Conservation (phyloP, 2,113 vertebrate genomes). For the Forbesichthys papilliferus region DNA sequence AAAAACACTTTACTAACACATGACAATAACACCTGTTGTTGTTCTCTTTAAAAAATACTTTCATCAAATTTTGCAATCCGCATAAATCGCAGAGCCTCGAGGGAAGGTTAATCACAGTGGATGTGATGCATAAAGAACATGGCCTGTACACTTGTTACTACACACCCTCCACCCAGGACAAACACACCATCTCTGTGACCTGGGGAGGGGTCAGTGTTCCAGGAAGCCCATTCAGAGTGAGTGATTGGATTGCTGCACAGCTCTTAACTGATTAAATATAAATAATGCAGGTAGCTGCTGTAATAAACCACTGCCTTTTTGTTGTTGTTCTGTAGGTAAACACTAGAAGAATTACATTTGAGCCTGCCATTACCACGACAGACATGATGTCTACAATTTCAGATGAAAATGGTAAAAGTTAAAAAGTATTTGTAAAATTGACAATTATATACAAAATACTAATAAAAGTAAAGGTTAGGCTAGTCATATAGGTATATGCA, state of each 20-base stretch:
- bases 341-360: constrained; percentile 14
- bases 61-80: neutral
- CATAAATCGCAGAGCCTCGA: constrained; percentile 76
- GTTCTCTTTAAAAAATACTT: neutral
- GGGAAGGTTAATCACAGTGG: constrained; percentile 79
- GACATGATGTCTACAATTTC: neutral
- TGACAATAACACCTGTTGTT: neutral
- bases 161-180: constrained; percentile 78
- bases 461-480: too few species aligned
- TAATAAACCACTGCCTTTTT: constrained; percentile 6
- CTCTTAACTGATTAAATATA: neutral
- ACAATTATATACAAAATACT: too few species aligned
- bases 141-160: constrained; percentile 82
- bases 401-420: neutral
- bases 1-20: neutral
- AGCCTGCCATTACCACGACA: neutral
- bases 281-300: neutral
- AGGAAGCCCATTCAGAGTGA: constrained; percentile 75
- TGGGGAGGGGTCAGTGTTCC: constrained; percentile 84
- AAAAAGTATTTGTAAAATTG: too few species aligned
- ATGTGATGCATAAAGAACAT: constrained; percentile 75
- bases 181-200: constrained; percentile 82
- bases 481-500: too few species aligned
- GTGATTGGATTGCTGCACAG: neutral
- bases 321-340: constrained; percentile 10